phyloP scores from a whole-genome alignment of 1,140 invertebrate genomes.

The Bombus consobrinus region DNA sequence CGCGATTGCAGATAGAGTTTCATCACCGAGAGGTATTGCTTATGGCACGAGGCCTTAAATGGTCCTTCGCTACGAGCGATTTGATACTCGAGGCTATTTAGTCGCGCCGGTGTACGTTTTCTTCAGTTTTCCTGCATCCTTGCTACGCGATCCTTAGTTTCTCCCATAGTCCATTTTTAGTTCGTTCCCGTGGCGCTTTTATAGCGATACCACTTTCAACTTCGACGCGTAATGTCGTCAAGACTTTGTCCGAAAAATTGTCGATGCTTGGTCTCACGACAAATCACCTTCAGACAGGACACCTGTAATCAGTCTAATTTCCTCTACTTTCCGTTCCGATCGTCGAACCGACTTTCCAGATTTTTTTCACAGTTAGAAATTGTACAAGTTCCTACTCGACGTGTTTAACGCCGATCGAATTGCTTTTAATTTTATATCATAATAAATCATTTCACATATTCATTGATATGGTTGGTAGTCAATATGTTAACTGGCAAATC shows the following conservation, averaged over 20 bases:
- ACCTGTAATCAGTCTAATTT: background rate
- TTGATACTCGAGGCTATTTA: constrained; percentile 64
- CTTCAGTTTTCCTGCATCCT: constrained; percentile 62
- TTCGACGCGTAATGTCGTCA: constrained; percentile 2
- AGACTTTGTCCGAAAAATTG: constrained; percentile 25
- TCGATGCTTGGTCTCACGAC: background rate
- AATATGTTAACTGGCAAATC: no score
- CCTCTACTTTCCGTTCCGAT: no score
- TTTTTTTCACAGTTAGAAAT: no score
- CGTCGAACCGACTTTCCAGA: no score
- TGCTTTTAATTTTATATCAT: no score
- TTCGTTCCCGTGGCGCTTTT: constrained; percentile 19
- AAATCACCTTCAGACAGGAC: background rate
- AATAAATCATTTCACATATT: no score
- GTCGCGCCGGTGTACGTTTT: constrained; percentile 58
- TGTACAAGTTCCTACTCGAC: no score
- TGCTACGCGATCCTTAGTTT: constrained; percentile 52
- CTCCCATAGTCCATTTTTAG: constrained; percentile 60
- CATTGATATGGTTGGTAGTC: no score
- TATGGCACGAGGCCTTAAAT: constrained; percentile 66
- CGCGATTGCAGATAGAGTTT: constrained; percentile 67
- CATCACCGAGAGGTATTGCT: constrained; percentile 65
- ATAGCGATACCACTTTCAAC: constrained; percentile 55
- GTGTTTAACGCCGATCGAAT: no score
- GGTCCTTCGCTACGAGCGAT: constrained; percentile 65